Base-by-base conservation (phyloP, 1,140 invertebrate genomes). In the Teleogryllus occipitalis region DNA sequence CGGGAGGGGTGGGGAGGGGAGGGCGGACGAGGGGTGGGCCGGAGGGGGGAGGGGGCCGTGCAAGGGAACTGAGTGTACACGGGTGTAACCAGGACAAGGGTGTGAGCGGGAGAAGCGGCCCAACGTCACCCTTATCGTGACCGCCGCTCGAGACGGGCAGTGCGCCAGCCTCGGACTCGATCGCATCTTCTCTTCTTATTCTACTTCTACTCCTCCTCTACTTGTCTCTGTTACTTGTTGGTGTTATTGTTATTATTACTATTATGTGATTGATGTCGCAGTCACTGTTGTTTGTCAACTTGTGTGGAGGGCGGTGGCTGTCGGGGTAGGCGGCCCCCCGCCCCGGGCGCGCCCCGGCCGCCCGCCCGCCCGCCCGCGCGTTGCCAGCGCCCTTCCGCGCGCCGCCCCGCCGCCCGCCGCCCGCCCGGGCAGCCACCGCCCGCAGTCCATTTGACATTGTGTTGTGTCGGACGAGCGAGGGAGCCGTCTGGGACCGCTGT, bases 11-110 rank as follows among this genome's bases (percentile, higher is more conserved):
- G 8, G n/a, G 74, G n/a, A n/a, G 8, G n/a, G n/a, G n/a, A n/a
- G n/a, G n/a, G n/a, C n/a, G n/a, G 75, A 76, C 21, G 15, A 54
- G 8, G 49, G 49, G 15, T 8, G n/a, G 74, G n/a, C 8, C n/a
- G 8, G n/a, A n/a, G 21, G 12, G 10, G 2, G 21, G 74, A 22
- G 21, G 21, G 21, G 21, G 27, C 27, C 74, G 21, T 21, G 74
- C 21, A 75, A 12, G 75, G 18, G 79, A 77, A 80, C 79, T 80
- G 79, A 80, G 75, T 80, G 79, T 80, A 80, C 79, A 80, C 79
- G 79, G 76, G 79, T 79, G 76, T 78, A 46, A 80, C 79, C 79
- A 80, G 79, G 79, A 54, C 73, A 77, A 74, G 78, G 78, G 78
- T 65, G 49, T 79, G 47, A 78, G 78, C 76, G 47, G 76, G 75